Evolutionary conservation across 2,797 vertebrate species (phyloP).

Genomic region (Rhinoraja longicauda): DNA sequence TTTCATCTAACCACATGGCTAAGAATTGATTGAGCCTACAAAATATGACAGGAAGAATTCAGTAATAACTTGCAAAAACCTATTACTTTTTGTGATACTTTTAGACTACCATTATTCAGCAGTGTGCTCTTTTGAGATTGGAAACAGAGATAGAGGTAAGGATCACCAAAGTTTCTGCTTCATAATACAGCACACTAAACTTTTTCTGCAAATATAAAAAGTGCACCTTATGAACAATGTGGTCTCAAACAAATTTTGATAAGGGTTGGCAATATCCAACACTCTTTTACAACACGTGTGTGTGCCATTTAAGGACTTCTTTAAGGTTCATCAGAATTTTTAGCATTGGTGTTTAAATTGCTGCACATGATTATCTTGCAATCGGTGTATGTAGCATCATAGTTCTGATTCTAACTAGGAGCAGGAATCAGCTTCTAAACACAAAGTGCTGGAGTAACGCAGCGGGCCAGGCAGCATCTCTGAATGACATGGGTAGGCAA

Average conservation of each 20-base stretch:
- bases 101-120: background rate
- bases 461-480: too few relatives aligned
- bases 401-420: background rate
- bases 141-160: background rate
- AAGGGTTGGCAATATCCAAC: too few relatives aligned
- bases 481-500: too few relatives aligned
- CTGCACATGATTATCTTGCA: too few relatives aligned
- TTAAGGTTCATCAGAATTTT: too few relatives aligned
- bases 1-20: conserved; percentile 13
- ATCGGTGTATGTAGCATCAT: too few relatives aligned
- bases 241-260: background rate
- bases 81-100: background rate
- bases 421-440: too few relatives aligned
- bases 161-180: background rate
- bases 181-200: background rate
- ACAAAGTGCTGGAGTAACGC: too few relatives aligned
- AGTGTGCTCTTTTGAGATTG: background rate
- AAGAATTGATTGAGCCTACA: background rate
- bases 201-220: background rate
- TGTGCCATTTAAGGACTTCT: too few relatives aligned
- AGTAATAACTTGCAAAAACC: background rate
- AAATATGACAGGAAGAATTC: background rate
- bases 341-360: too few relatives aligned
- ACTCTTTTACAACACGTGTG: too few relatives aligned
- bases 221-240: background rate